phyloP scores from a whole-genome alignment of 2,888 invertebrate genomes.

The Desoria tigrina region DNA sequence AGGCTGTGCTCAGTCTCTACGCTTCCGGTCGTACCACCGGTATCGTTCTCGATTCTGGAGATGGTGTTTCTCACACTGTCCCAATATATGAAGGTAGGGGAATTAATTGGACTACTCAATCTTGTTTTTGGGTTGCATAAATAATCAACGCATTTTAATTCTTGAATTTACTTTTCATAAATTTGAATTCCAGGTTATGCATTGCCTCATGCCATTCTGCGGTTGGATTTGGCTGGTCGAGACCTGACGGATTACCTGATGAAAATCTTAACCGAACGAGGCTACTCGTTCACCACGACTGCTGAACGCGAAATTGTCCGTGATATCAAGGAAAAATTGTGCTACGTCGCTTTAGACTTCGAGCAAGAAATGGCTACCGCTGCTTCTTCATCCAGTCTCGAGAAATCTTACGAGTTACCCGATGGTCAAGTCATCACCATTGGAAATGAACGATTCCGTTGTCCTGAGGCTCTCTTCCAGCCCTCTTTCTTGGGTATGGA shows the following conservation, averaged over 20 bases:
- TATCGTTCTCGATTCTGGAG: conserved; percentile 92
- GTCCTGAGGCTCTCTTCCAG: conserved; percentile 72
- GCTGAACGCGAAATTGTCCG: conserved; percentile 83
- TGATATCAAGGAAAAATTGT: conserved; percentile 92
- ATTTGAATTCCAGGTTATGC: conserved; percentile 71
- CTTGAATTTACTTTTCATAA: background rate
- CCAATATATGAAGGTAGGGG: conserved; percentile 84
- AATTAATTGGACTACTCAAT: too few species aligned
- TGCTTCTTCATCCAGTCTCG: conserved; percentile 82
- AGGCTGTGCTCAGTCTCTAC: conserved; percentile 88
- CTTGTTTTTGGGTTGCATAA: too few species aligned
- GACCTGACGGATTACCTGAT: conserved; percentile 63
- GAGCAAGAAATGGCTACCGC: conserved; percentile 95
- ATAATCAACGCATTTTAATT: background rate
- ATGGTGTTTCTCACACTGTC: conserved; percentile 93
- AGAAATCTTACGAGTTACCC: conserved; percentile 89
- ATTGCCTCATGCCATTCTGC: conserved; percentile 86
- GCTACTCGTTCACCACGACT: conserved; percentile 74
- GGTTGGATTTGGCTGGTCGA: conserved; percentile 69
- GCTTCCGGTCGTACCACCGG: conserved; percentile 95
- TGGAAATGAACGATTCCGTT: conserved; percentile 87
- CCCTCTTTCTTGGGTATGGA: conserved; percentile 78
- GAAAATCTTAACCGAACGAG: conserved; percentile 62
- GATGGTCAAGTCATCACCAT: conserved; percentile 85
- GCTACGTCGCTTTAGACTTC: conserved; percentile 90